Base-by-base conservation (phyloP, 2,113 vertebrate genomes). In the Pitta sordida region DNA sequence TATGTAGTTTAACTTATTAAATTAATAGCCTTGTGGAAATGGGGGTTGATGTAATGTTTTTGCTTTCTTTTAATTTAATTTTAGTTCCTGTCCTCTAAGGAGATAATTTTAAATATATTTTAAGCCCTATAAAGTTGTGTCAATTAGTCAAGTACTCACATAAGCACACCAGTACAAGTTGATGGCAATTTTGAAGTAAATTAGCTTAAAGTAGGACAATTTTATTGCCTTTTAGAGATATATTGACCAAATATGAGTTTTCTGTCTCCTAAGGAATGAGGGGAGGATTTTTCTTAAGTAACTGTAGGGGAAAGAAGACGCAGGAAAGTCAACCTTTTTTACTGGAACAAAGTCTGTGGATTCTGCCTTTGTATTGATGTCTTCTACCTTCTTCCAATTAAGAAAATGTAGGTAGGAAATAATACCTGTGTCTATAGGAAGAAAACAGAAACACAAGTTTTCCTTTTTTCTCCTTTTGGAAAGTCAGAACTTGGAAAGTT, bases 171-270 rank as follows among this genome's bases (percentile, higher is more conserved):
- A 59, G 15, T 65, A 62, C 7, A 62, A 20, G 8, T 7, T 85
- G n/a, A 91, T 81, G n/a, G 13, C 23, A 58, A 53, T 83, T 80
- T 70, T 48, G 37, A 67, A 93, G 18, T 24, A 59, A 79, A 88
- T 73, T 52, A 64, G 3, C 7, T n/a, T 67, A n/a, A 86, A 71
- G 52, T 48, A 56, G 74, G 44, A 34, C 30, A 14, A 2, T 29
- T 88, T 75, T 83, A 65, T 37, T 81, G 46, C 9, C 11, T 91
- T 9, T 65, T 91, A 55, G 37, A 88, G 46, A n/a, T 71, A 10
- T 13, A 46, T 67, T 52, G 70, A 46, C 41, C 41, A 81, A 65
- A 73, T 53, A 32, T 3, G 10, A 58, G 9, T 86, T 83, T 29
- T 58, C 41, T 41, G 65, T 46, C 41, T 91, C 34, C 49, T 13